Base-by-base conservation (phyloP, 1,140 invertebrate species). In the Melitaea cinxia region DNA sequence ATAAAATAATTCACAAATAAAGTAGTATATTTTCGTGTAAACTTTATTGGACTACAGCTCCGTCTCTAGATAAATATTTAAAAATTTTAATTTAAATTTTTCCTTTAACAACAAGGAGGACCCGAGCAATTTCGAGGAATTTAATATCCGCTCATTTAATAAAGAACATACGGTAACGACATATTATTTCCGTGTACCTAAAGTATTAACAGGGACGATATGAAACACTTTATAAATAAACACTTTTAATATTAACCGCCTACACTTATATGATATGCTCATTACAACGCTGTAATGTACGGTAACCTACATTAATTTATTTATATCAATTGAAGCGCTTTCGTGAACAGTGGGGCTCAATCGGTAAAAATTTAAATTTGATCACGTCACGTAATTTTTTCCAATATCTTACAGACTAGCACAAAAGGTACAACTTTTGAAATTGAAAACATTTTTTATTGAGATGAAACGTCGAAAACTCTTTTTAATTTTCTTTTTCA, bases 211-310 rank as follows among this genome's bases (percentile, higher is more conserved):
- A 60, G 60, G 37, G 28, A 23, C 42, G 17, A 12, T 2, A 47
- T 15, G 42, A 23, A 47, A 28, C 37, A 28, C 33, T 17, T 35
- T 21, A 15, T 55, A 47, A 47, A 56, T 63, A 45, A 62, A 21
- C n/a, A 19, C 9, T 56, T 56, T 56, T 56, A 56, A 64, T 56
- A 64, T 30, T 47, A 56, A 24, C 42, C 24, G 26, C 37, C 19
- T 7, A 15, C 26, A 23, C 15, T 15, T 14, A 39, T 39, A 39
- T 2, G 15, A 45, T 56, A 19, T 19, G 12, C 61, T 58, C 61
- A 69, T 75, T 68, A 68, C 56, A 70, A 70, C 65, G 68, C 30
- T n/a, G 45, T 7, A n/a, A n/a, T n/a, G n/a, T n/a, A n/a, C n/a
- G n/a, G n/a, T n/a, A 4, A 26, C 24, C 24, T 26, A 26, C 24